phyloP scores from a whole-genome alignment of 1,140 invertebrate species.

The Pteromalus puparum region DNA sequence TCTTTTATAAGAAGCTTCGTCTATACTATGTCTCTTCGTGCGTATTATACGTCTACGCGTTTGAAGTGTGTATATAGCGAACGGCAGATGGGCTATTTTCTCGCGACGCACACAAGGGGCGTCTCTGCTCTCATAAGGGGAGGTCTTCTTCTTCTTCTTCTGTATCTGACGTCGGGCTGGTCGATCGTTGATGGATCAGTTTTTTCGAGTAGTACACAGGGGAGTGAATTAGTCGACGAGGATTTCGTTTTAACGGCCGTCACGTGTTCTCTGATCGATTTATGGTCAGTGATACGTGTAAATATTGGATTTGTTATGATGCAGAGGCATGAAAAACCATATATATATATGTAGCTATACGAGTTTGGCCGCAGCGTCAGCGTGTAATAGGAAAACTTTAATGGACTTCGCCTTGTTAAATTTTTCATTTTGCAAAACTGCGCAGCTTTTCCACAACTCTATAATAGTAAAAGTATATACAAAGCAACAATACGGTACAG shows the following conservation, averaged over 20 bases:
- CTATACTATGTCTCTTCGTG: neutral
- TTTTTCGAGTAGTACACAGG: no score
- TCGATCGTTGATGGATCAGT: no score
- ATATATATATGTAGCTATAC: no score
- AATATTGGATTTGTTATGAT: no score
- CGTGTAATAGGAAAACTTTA: neutral
- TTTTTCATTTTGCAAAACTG: no score
- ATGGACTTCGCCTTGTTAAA: neutral
- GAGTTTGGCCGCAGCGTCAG: neutral
- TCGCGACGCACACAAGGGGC: neutral
- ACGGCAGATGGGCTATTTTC: neutral
- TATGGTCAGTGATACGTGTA: no score
- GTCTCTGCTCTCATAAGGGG: no score
- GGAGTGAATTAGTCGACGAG: no score
- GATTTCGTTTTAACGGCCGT: no score
- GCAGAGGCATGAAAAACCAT: no score
- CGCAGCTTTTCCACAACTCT: neutral
- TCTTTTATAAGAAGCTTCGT: neutral
- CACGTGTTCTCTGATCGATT: no score
- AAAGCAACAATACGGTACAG: neutral
- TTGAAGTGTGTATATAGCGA: neutral
- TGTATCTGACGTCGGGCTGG: neutral
- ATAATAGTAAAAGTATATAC: neutral
- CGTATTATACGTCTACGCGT: neutral
- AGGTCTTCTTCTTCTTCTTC: neutral